Conservation (phyloP, 2,797 vertebrate genomes). For the Petrocephalus sullivani region DNA sequence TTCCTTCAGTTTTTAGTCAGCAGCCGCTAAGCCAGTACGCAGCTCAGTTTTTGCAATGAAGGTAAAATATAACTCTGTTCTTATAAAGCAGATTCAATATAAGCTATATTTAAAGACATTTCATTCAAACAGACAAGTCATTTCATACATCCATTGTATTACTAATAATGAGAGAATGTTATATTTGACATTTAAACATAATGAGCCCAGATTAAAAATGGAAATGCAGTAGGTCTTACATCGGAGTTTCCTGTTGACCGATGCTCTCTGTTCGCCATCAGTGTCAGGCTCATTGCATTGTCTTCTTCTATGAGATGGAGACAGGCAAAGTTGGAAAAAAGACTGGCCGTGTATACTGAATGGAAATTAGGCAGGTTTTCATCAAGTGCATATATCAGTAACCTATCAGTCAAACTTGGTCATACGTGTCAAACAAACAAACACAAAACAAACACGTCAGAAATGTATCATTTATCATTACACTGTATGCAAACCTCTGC, state of each 20-base stretch:
- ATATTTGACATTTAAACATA: background rate
- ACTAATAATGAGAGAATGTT: background rate
- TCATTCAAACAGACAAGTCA: background rate
- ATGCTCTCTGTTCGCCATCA: background rate
- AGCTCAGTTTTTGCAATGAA: background rate
- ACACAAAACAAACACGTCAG: background rate
- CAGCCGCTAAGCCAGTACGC: background rate
- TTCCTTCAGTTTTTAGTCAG: background rate
- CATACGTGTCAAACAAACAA: background rate
- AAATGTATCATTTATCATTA: background rate
- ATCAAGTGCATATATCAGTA: background rate
- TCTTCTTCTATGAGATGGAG: slow-evolving; percentile 1
- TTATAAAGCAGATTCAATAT: background rate
- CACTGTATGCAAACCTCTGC: background rate
- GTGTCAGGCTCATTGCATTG: background rate
- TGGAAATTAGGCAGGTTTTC: background rate
- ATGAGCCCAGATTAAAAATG: background rate
- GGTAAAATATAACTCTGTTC: background rate
- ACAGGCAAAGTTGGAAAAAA: background rate
- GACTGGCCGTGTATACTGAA: background rate
- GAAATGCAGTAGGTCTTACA: background rate
- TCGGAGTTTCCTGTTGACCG: background rate
- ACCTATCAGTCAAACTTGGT: background rate
- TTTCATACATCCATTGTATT: background rate
- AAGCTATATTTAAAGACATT: background rate